Conservation (phyloP, 2,113 vertebrate species). For the Euleptes europaea region DNA sequence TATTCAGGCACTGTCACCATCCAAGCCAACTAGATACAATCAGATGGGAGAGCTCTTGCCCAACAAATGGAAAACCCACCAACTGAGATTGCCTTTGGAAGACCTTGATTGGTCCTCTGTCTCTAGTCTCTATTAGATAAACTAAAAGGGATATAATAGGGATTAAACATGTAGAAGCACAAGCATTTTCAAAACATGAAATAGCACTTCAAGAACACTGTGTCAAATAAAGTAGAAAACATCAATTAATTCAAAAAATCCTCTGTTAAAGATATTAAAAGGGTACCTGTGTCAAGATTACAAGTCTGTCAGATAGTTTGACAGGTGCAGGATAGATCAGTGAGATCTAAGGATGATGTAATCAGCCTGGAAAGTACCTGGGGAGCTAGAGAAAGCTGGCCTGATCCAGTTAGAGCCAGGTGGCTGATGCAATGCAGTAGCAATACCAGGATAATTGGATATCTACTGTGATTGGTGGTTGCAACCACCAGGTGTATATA, state of each 20-base stretch:
- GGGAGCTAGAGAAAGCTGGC: too few relatives aligned
- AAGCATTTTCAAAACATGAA: background rate
- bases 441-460: too few relatives aligned
- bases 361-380: too few relatives aligned
- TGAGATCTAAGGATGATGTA: too few relatives aligned
- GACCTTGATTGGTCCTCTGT: slow-evolving; percentile 39
- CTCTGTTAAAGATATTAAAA: background rate
- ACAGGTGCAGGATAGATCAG: too few relatives aligned
- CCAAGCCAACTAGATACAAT: slow-evolving; percentile 57
- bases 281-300: too few relatives aligned
- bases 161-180: slow-evolving; percentile 8
- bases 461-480: too few relatives aligned
- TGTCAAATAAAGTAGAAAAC: background rate
- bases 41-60: slow-evolving; percentile 50
- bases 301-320: too few relatives aligned
- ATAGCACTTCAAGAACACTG: background rate
- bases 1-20: slow-evolving; percentile 63
- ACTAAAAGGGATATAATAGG: slow-evolving; percentile 15
- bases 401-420: too few relatives aligned
- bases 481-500: too few relatives aligned
- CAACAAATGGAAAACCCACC: slow-evolving; percentile 18
- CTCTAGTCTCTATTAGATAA: slow-evolving; percentile 13
- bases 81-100: slow-evolving; percentile 40
- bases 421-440: too few relatives aligned
- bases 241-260: background rate